phyloP scores from a whole-genome alignment of 2,797 vertebrate species.

The Alectoris magna region DNA sequence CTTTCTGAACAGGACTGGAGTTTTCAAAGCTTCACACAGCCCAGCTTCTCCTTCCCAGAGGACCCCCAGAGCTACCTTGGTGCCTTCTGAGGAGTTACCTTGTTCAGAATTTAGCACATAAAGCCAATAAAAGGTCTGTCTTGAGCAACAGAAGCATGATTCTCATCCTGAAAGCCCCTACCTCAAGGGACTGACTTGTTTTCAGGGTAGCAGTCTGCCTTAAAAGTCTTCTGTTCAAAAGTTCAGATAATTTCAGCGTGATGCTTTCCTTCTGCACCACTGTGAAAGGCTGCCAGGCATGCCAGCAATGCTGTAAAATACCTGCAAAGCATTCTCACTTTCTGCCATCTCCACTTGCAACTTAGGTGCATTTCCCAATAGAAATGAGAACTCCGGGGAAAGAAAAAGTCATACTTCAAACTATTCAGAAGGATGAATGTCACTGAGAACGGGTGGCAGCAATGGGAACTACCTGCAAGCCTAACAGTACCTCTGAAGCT shows the following conservation, averaged over 20 bases:
- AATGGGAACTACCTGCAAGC: background rate
- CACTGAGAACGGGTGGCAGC: background rate
- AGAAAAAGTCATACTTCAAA: background rate
- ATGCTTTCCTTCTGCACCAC: background rate
- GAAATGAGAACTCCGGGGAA: background rate
- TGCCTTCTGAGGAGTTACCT: background rate
- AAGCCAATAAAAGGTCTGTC: accelerated
- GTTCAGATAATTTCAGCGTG: background rate
- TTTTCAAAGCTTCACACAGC: constrained; percentile 39
- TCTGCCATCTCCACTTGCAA: background rate
- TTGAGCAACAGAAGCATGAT: background rate
- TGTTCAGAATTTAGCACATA: background rate
- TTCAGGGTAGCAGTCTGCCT: background rate
- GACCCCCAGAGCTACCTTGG: background rate
- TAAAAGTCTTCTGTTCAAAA: background rate
- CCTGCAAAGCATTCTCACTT: background rate
- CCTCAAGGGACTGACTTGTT: background rate
- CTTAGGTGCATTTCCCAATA: background rate
- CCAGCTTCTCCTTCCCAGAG: background rate
- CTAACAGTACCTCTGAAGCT: background rate
- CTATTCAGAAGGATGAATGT: background rate
- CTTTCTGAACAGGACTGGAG: constrained; percentile 20
- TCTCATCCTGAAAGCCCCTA: background rate
- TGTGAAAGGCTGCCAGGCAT: background rate
- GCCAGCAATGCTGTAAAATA: background rate